Evolutionary conservation across 1,140 invertebrate species (phyloP).

Genomic region (Polyergus mexicanus): DNA sequence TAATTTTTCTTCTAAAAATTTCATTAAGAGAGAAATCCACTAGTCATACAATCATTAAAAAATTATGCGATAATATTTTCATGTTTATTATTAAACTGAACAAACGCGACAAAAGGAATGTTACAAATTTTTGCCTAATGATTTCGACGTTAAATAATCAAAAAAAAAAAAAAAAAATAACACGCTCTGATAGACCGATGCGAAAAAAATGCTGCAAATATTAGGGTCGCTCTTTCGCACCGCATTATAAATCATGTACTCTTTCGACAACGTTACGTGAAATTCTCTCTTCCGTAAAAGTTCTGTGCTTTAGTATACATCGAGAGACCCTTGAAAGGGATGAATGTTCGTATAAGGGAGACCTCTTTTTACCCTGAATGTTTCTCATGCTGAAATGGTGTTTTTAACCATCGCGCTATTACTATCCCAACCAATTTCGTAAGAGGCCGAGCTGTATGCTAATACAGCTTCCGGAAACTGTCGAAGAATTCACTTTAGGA

Average conservation of each 20-base stretch:
- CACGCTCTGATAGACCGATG: background rate
- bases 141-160: background rate
- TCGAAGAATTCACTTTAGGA: slow-evolving; percentile 32
- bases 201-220: slow-evolving; percentile 12
- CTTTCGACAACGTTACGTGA: background rate
- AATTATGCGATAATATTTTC: background rate
- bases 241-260: background rate
- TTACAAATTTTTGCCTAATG: background rate
- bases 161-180: background rate
- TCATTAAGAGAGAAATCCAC: too few species aligned
- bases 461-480: slow-evolving; percentile 37
- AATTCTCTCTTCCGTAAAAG: slow-evolving; percentile 17
- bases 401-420: slow-evolving; percentile 24
- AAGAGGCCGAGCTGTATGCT: slow-evolving; percentile 36
- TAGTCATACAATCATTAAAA: background rate
- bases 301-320: background rate
- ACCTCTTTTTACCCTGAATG: slow-evolving; percentile 24
- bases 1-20: too few species aligned
- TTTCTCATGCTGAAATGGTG: slow-evolving; percentile 31
- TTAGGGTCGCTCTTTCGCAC: slow-evolving; percentile 21
- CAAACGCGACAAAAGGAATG: too few species aligned
- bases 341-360: background rate
- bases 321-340: slow-evolving; percentile 7
- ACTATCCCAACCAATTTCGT: slow-evolving; percentile 43
- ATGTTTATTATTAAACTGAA: background rate